A percentile compares a stretch with the other conserved stretches of the same genome.
These are phyloP conservation scores for Dascillus cervinus DNA, from an alignment of 2,888 invertebrate species.

Conservation along the genomic window DNA sequence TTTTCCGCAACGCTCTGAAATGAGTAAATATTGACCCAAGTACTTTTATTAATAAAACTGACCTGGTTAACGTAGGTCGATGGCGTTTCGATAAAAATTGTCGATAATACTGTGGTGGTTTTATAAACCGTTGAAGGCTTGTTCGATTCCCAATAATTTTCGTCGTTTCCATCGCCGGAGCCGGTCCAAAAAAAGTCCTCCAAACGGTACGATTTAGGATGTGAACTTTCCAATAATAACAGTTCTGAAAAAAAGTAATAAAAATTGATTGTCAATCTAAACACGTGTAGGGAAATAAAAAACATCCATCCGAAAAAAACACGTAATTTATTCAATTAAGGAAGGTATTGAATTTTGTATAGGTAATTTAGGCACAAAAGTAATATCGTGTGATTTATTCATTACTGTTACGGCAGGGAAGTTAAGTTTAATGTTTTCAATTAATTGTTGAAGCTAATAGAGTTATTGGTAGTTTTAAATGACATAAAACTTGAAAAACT, in stretches of 20 bases:
- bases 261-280: too few species aligned
- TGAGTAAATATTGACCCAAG: neutral
- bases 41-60: conserved; percentile 4
- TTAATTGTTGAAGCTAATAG: too few species aligned
- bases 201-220: conserved; percentile 47
- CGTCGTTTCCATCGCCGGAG: conserved; percentile 61
- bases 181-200: conserved; percentile 90
- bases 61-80: conserved; percentile 35
- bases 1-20: conserved; percentile 12
- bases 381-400: too few species aligned
- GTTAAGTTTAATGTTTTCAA: too few species aligned
- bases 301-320: too few species aligned
- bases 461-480: too few species aligned
- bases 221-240: conserved; percentile 29
- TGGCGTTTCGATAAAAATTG: conserved; percentile 56
- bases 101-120: conserved; percentile 61
- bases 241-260: conserved; percentile 25
- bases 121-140: conserved; percentile 51
- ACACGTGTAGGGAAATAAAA: conserved; percentile 1
- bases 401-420: too few species aligned
- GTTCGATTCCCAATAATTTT: conserved; percentile 46
- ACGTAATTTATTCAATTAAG: too few species aligned
- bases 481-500: too few species aligned
- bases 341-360: too few species aligned
- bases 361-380: too few species aligned